phyloP scores from a whole-genome alignment of 64 coral and sea anemone species.

The Dendrophyllia cribrosa region DNA sequence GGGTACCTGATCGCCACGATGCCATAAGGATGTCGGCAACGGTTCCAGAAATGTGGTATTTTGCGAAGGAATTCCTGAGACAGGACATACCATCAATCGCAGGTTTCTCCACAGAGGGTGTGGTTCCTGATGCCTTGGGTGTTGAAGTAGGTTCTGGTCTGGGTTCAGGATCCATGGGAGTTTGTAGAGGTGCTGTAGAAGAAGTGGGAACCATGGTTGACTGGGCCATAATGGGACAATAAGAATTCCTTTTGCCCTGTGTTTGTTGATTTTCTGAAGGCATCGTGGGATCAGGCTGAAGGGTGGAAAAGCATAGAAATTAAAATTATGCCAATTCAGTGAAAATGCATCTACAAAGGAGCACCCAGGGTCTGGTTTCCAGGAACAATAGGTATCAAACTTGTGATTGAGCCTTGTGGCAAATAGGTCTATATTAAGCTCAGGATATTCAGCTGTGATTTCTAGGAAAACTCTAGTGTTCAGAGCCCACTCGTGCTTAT shows the following conservation, averaged over 20 bases:
- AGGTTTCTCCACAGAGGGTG: constrained; percentile 57
- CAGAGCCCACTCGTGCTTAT: constrained; percentile 32
- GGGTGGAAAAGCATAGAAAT: constrained; percentile 68
- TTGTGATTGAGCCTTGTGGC: constrained; percentile 41
- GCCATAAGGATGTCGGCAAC: background rate
- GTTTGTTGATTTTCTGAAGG: constrained; percentile 16
- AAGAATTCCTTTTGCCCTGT: constrained; percentile 12
- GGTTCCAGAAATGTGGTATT: constrained; percentile 51
- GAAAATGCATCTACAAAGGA: constrained; percentile 65
- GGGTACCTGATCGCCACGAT: background rate
- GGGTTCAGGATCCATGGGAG: background rate
- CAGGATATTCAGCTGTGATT: background rate
- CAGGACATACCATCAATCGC: constrained; percentile 65
- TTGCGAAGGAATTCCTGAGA: constrained; percentile 60
- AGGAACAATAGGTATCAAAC: constrained; percentile 35
- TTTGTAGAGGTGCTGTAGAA: background rate
- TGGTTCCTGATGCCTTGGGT: constrained; percentile 34
- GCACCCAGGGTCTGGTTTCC: constrained; percentile 55
- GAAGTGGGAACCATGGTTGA: constrained; percentile 30
- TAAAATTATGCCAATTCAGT: constrained; percentile 19
- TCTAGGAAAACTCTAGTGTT: background rate
- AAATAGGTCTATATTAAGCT: constrained; percentile 50
- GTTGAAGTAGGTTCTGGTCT: too few relatives aligned
- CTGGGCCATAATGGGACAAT: constrained; percentile 25
- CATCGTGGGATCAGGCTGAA: constrained; percentile 61